Conservation (phyloP, 2,888 invertebrate genomes). For the Diachrysia chrysitis region DNA sequence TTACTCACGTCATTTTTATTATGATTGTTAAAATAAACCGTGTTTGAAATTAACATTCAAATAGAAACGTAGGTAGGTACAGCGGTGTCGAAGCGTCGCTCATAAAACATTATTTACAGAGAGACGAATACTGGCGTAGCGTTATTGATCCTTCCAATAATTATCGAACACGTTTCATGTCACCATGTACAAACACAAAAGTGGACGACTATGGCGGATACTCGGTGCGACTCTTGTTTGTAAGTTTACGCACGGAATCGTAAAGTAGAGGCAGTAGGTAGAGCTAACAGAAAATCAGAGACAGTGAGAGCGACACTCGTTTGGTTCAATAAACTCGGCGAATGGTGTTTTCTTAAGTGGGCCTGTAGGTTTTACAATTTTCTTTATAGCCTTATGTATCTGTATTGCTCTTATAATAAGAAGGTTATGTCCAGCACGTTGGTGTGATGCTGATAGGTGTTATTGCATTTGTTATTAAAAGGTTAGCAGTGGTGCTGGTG, state of each 20-base stretch:
- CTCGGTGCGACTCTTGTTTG: constrained; percentile 77
- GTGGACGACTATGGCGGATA: constrained; percentile 83
- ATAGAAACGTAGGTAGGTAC: constrained; percentile 80
- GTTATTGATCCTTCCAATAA: constrained; percentile 89
- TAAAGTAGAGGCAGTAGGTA: constrained; percentile 85
- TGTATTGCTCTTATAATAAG: too few relatives aligned
- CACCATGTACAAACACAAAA: constrained; percentile 87
- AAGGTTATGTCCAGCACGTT: too few relatives aligned
- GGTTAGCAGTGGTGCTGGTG: too few relatives aligned
- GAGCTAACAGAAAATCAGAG: constrained; percentile 83
- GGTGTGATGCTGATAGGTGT: too few relatives aligned
- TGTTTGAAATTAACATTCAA: constrained; percentile 85
- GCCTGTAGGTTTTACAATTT: constrained; percentile 61
- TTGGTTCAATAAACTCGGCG: constrained; percentile 61
- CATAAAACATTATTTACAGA: constrained; percentile 85
- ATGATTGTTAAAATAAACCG: constrained; percentile 77
- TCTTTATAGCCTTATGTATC: constrained; percentile 3
- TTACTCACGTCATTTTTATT: constrained; percentile 59
- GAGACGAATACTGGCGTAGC: constrained; percentile 86
- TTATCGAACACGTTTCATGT: constrained; percentile 89
- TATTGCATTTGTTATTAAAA: too few relatives aligned
- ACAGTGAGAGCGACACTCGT: constrained; percentile 73
- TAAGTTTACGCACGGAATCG: constrained; percentile 85
- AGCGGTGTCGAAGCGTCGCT: constrained; percentile 74
- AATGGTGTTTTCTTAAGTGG: constrained; percentile 49